Percentiles rank a stretch among this genome's conserved stretches.
phyloP scores from a whole-genome alignment of 2,888 invertebrate species.

The Bibio marci region DNA sequence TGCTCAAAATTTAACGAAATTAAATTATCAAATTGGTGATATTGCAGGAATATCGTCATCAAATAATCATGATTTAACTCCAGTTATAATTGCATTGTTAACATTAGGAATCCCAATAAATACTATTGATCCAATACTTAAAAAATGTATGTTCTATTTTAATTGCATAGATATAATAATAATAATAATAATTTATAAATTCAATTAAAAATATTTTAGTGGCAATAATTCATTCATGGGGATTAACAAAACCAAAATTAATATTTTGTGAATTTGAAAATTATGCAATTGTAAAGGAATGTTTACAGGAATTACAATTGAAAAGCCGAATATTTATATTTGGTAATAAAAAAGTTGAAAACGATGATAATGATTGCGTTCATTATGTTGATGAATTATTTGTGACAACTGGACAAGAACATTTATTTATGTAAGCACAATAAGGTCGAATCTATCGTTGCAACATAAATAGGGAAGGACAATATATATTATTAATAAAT shows the following conservation, averaged over 20 bases:
- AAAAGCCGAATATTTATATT: not conserved
- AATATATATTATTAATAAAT: no score
- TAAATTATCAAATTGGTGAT: slow-evolving; percentile 9
- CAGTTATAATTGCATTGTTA: slow-evolving; percentile 11
- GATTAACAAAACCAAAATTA: slow-evolving; percentile 20
- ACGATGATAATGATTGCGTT: no score
- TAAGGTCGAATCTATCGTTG: no score
- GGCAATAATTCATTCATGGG: slow-evolving; percentile 20
- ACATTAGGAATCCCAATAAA: slow-evolving; percentile 22
- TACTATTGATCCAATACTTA: slow-evolving; percentile 20
- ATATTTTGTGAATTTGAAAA: slow-evolving; percentile 23
- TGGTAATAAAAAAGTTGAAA: no score
- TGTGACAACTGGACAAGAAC: slow-evolving; percentile 16
- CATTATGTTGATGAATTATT: slow-evolving; percentile 19
- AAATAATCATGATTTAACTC: slow-evolving; percentile 21
- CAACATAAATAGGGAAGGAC: no score
- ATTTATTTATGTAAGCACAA: slow-evolving; percentile 16
- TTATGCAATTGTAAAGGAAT: slow-evolving; percentile 14
- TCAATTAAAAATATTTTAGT: slow-evolving; percentile 12
- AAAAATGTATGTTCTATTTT: slow-evolving; percentile 11
- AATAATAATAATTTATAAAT: no score
- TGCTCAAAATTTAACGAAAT: slow-evolving; percentile 5
- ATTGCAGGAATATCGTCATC: slow-evolving; percentile 20
- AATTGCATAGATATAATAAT: not conserved
- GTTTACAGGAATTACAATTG: not conserved